Percentiles rank a stretch among this genome's conserved stretches.
phyloP scores from a whole-genome alignment of 2,797 vertebrate genomes.

The Salmo trutta region DNA sequence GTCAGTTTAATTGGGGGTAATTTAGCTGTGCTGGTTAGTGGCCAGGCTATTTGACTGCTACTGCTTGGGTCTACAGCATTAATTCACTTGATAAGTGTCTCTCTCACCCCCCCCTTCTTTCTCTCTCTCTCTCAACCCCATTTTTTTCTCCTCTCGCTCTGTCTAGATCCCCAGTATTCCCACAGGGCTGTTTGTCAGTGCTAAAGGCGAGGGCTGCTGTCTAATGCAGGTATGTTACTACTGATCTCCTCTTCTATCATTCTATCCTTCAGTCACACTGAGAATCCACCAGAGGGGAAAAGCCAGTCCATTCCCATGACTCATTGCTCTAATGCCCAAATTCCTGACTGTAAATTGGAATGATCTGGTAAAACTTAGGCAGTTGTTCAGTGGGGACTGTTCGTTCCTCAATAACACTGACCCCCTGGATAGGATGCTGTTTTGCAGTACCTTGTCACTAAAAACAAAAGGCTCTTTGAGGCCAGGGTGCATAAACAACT shows the following conservation, averaged over 20 bases:
- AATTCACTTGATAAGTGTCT: conserved; percentile 65
- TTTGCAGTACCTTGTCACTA: conserved; percentile 48
- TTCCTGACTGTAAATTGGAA: conserved; percentile 55
- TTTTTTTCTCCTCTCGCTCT: conserved; percentile 1
- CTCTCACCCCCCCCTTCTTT: conserved; percentile 10
- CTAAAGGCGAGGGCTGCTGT: conserved; percentile 94
- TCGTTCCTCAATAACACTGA: conserved; percentile 49
- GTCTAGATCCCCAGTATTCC: conserved; percentile 90
- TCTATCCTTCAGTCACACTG: conserved; percentile 33
- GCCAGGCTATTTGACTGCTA: conserved; percentile 62
- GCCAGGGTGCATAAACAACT: conserved; percentile 34
- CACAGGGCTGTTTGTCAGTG: conserved; percentile 92
- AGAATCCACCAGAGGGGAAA: conserved; percentile 33
- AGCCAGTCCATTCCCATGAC: conserved; percentile 23
- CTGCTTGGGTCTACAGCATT: conserved; percentile 58
- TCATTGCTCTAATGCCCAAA: conserved; percentile 45
- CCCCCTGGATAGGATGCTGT: conserved; percentile 50
- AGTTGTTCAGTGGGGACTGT: conserved; percentile 57
- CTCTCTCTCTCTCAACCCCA: neutral
- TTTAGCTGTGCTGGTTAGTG: conserved; percentile 63
- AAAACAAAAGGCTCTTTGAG: conserved; percentile 58
- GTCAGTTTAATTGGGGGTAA: conserved; percentile 73
- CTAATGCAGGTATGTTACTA: conserved; percentile 87
- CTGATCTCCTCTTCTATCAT: conserved; percentile 5
- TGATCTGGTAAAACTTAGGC: conserved; percentile 65